Percentiles rank a stretch among this genome's conserved stretches.
phyloP scores from a whole-genome alignment of 2,113 vertebrate species.

The Petaurus breviceps region DNA sequence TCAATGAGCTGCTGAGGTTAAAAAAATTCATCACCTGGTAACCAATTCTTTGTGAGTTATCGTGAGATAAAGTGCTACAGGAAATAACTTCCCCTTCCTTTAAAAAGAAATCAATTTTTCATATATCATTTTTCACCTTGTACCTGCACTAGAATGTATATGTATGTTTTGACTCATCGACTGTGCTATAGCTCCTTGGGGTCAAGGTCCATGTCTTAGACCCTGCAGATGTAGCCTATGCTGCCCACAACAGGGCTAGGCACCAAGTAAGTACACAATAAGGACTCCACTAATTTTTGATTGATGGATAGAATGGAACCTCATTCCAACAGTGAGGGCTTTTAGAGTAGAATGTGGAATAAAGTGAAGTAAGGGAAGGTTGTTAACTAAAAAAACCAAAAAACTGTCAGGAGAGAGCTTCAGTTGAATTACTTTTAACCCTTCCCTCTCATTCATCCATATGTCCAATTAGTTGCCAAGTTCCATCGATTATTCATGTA shows the following conservation, averaged over 20 bases:
- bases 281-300: neutral
- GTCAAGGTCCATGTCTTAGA: neutral
- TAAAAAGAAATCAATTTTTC: neutral
- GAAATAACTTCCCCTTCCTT: neutral
- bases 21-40: neutral
- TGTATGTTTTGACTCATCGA: neutral
- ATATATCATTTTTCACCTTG: neutral
- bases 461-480: neutral
- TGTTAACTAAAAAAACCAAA: neutral
- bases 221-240: neutral
- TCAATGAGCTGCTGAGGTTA: neutral
- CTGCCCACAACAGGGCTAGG: neutral
- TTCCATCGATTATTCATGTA: neutral
- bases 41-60: neutral
- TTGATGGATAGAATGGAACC: neutral
- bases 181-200: neutral
- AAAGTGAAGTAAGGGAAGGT: neutral
- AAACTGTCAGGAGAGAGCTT: neutral
- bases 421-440: neutral
- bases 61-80: neutral
- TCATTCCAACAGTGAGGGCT: neutral
- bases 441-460: neutral
- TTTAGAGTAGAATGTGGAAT: neutral
- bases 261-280: neutral
- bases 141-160: neutral